Evolutionary conservation across 2,113 vertebrate genomes (phyloP).

Genomic region (Platysteira castanea): DNA sequence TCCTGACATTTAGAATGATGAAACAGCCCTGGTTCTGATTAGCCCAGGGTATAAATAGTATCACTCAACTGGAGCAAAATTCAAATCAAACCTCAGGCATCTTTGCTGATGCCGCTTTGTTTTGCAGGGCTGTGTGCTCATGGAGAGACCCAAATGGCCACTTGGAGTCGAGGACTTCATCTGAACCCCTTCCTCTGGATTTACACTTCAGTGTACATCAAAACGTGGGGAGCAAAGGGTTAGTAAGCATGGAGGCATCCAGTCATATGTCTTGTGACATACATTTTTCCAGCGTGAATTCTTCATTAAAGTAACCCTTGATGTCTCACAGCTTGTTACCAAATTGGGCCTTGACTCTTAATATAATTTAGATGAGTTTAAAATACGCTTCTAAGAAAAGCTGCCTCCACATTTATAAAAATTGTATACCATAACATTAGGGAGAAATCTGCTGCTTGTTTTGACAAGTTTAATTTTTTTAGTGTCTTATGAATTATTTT

Average conservation of each 20-base stretch:
- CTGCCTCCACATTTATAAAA: constrained; percentile 22
- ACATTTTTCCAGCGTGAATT: constrained; percentile 52
- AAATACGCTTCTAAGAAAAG: constrained; percentile 18
- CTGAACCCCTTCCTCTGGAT: not conserved
- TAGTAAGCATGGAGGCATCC: constrained; percentile 23
- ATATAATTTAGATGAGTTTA: constrained; percentile 44
- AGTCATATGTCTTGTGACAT: constrained; percentile 37
- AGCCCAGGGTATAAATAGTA: constrained; percentile 62
- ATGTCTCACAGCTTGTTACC: constrained; percentile 65
- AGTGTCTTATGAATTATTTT: not conserved
- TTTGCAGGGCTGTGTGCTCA: not conserved
- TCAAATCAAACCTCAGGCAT: constrained; percentile 64
- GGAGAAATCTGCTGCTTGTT: constrained; percentile 22
- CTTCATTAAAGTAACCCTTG: constrained; percentile 53
- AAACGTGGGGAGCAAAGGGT: not conserved
- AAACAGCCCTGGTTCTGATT: constrained; percentile 66
- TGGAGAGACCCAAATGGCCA: not conserved
- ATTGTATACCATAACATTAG: constrained; percentile 1
- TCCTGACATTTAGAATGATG: constrained; percentile 66
- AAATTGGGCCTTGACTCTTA: constrained; percentile 52
- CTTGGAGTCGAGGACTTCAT: not conserved
- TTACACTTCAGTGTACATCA: not conserved
- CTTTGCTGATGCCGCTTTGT: constrained; percentile 44
- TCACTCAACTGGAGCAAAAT: constrained; percentile 59
- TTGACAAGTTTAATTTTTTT: constrained; percentile 25